Conservation (phyloP, 2,113 vertebrate species). For the Rattus rattus region DNA sequence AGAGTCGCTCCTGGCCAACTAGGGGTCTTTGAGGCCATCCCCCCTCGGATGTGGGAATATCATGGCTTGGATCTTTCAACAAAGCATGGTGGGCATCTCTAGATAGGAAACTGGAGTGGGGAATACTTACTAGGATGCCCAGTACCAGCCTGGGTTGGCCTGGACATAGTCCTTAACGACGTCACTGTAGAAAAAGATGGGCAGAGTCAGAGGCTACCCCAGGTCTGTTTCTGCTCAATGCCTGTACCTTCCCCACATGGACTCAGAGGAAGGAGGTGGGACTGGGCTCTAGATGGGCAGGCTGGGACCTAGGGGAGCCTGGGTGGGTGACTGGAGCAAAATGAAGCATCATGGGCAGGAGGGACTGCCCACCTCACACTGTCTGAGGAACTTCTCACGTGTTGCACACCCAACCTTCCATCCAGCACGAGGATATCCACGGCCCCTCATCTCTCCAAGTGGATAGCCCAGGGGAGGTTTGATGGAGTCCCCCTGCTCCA, state of each 20-base stretch:
- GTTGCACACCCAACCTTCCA: background rate
- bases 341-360: no score
- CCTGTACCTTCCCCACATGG: background rate
- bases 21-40: background rate
- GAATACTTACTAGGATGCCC: constrained; percentile 96
- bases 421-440: fast-evolving
- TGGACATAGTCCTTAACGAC: constrained; percentile 93
- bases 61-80: background rate
- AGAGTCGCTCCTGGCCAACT: background rate
- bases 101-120: background rate
- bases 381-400: background rate
- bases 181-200: constrained; percentile 86
- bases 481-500: background rate
- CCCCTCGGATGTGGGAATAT: background rate
- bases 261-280: background rate
- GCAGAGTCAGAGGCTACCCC: background rate
- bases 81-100: background rate
- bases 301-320: background rate
- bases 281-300: background rate
- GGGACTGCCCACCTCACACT: no score
- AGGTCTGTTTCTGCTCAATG: background rate
- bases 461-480: background rate
- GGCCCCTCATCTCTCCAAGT: background rate
- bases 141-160: constrained; percentile 94
- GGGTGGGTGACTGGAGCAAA: background rate